Conservation (phyloP, 2,113 vertebrate genomes). For the Sapayoa aenigma region DNA sequence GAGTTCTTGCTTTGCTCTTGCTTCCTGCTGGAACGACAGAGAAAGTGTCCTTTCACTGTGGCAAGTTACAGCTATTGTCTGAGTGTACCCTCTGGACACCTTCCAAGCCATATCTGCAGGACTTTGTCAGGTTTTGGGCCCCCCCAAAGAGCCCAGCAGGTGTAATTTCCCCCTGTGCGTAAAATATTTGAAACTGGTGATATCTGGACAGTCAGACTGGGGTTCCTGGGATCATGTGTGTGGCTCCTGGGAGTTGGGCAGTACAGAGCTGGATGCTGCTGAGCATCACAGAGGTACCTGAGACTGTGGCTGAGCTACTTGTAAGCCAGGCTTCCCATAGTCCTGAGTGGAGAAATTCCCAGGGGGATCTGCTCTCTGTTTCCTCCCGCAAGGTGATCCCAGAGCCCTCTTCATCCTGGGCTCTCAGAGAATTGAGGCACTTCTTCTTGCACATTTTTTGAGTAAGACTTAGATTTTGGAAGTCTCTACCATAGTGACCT, state of each 20-base stretch:
- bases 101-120: not conserved
- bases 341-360: not conserved
- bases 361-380: not conserved
- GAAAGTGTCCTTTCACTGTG: not conserved
- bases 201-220: not conserved
- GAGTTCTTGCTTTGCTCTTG: accelerated
- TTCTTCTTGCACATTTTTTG: accelerated
- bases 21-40: not conserved
- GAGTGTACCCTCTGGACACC: not conserved
- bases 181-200: not conserved
- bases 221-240: not conserved
- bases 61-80: not conserved
- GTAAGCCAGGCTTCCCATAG: accelerated
- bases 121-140: not conserved
- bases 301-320: not conserved
- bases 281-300: not conserved
- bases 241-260: not conserved
- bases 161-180: not conserved
- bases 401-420: not conserved
- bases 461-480: not conserved
- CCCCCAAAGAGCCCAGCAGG: not conserved
- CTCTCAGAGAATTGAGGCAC: accelerated
- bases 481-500: not conserved
- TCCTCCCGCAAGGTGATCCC: not conserved
- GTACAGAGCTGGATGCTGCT: not conserved